Evolutionary conservation across 2,888 invertebrate genomes (phyloP).

Genomic region (Spicauda simplicius): DNA sequence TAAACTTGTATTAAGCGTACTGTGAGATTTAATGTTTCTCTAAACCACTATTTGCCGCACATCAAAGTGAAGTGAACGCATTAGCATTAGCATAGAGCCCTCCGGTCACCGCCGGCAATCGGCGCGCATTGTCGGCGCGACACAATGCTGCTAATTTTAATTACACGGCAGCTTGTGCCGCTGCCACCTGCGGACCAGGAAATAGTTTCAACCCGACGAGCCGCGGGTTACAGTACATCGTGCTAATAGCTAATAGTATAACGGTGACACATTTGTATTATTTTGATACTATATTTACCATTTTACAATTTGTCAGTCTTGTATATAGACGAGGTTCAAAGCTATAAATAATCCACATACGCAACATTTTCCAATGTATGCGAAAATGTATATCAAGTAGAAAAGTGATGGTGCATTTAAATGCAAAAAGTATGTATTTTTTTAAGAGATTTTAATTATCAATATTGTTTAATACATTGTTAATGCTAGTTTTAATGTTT

Average conservation of each 20-base stretch:
- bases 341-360: too few species aligned
- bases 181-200: conserved; percentile 14
- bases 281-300: background rate
- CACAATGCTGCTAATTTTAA: conserved; percentile 47
- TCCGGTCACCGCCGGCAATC: conserved; percentile 13
- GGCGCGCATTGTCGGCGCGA: conserved; percentile 23
- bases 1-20: too few species aligned
- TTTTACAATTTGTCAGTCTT: too few species aligned
- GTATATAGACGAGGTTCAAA: too few species aligned
- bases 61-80: conserved; percentile 5
- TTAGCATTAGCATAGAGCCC: background rate
- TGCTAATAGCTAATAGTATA: background rate
- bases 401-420: too few species aligned
- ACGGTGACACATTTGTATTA: background rate
- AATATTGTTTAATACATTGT: too few species aligned
- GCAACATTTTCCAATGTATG: too few species aligned
- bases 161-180: conserved; percentile 32
- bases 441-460: too few species aligned
- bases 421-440: too few species aligned
- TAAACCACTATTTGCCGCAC: background rate
- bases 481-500: too few species aligned
- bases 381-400: background rate
- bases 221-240: background rate
- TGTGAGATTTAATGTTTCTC: background rate
- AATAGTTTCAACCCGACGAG: background rate